phyloP scores from a whole-genome alignment of 1,140 invertebrate genomes.

The Caenorhabditis remanei region DNA sequence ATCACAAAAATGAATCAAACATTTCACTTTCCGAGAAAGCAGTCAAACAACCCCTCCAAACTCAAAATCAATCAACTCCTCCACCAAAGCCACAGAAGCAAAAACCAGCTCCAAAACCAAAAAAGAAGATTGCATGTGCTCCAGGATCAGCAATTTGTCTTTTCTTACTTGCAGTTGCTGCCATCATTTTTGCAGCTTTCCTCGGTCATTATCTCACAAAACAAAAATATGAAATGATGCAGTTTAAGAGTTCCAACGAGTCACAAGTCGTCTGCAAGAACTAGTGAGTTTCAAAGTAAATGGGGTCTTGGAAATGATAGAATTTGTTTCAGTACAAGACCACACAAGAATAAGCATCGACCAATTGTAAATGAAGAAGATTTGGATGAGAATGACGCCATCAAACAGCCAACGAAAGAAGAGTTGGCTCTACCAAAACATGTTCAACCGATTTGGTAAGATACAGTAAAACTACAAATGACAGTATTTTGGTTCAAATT shows the following conservation, averaged over 20 bases:
- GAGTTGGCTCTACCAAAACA: constrained; percentile 15
- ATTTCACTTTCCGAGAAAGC: constrained; percentile 19
- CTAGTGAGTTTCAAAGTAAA: not conserved
- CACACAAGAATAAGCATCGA: constrained; percentile 30
- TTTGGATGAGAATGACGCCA: constrained; percentile 16
- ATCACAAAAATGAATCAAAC: not conserved
- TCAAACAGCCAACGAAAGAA: constrained; percentile 45
- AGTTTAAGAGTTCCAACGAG: constrained; percentile 10
- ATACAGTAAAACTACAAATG: not conserved
- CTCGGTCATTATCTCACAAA: constrained; percentile 40
- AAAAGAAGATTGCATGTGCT: constrained; percentile 32
- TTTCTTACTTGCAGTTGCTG: constrained; percentile 34
- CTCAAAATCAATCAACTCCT: not conserved
- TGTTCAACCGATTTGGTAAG: constrained; percentile 40
- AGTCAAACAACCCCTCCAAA: constrained; percentile 22
- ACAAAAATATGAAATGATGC: constrained; percentile 48
- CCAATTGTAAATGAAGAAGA: constrained; percentile 33
- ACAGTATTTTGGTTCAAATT: too few relatives aligned
- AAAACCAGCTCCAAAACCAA: not conserved
- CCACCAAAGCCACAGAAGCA: constrained; percentile 19
- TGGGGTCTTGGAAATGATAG: too few relatives aligned
- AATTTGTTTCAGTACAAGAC: not conserved
- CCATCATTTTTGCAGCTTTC: constrained; percentile 31
- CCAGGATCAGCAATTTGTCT: constrained; percentile 32
- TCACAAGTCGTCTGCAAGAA: constrained; percentile 12